These are phyloP conservation scores for Acanthosepion esculentum DNA, from an alignment of 2,888 invertebrate species.

Conservation along the genomic window DNA sequence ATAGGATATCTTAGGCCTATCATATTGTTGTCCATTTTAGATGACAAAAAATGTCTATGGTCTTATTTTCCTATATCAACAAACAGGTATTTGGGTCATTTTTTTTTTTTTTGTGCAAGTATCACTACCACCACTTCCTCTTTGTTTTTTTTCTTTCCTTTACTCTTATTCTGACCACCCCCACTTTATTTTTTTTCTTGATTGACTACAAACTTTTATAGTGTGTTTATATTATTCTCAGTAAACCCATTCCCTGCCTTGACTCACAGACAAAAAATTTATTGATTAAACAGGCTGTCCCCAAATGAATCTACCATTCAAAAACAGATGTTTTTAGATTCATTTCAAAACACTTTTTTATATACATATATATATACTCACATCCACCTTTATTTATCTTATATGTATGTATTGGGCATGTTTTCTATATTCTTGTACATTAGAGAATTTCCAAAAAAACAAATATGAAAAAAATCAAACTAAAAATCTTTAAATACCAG, in stretches of 20 bases:
- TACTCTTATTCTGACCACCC: background rate
- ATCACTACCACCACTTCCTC: background rate
- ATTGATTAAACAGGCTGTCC: background rate
- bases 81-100: background rate
- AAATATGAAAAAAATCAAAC: background rate
- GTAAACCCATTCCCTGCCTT: conserved; percentile 33
- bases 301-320: background rate
- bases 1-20: conserved; percentile 33
- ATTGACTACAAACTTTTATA: background rate
- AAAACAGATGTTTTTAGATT: background rate
- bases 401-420: conserved; percentile 6
- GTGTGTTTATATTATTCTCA: background rate
- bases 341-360: background rate
- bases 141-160: background rate
- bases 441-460: background rate
- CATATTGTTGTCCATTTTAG: conserved; percentile 1
- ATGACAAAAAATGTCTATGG: background rate
- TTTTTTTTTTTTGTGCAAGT: background rate
- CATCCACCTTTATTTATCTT: conserved; percentile 15
- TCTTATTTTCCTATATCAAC: background rate
- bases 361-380: background rate
- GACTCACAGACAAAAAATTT: conserved; percentile 8
- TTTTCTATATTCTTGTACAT: conserved; percentile 22
- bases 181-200: background rate
- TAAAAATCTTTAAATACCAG: background rate